A percentile compares a stretch with the other conserved stretches of the same genome.
phyloP scores from a whole-genome alignment of 2,113 vertebrate species.

The Oncorhynchus clarkii region DNA sequence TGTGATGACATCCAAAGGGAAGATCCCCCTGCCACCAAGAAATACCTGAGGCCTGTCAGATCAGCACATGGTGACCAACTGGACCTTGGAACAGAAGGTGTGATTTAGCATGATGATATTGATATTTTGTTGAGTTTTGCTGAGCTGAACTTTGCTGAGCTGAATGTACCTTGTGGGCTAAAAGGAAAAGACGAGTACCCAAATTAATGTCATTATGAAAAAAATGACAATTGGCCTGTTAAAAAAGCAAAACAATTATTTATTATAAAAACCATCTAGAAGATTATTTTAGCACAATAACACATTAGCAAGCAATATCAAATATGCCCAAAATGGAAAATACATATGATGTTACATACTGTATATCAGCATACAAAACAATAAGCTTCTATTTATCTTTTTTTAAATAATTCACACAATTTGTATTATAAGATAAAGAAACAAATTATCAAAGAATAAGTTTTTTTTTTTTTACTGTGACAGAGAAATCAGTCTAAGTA shows the following conservation, averaged over 20 bases:
- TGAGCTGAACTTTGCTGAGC: constrained; percentile 36
- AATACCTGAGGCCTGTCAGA: constrained; percentile 13
- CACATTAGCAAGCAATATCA: constrained; percentile 52
- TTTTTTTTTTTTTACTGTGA: constrained; percentile 46
- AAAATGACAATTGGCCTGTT: constrained; percentile 40
- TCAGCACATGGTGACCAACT: background rate
- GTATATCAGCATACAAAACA: constrained; percentile 50
- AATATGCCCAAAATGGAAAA: constrained; percentile 58
- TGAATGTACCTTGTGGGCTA: constrained; percentile 43
- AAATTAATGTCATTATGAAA: constrained; percentile 27
- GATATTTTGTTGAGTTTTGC: constrained; percentile 62
- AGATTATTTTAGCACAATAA: constrained; percentile 59
- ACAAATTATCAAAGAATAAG: constrained; percentile 33
- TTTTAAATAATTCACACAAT: constrained; percentile 67
- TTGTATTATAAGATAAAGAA: constrained; percentile 59
- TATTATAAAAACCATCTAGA: constrained; percentile 64
- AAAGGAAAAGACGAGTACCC: background rate
- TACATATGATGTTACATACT: constrained; percentile 53
- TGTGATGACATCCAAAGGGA: constrained; percentile 69
- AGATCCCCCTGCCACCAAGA: constrained; percentile 13
- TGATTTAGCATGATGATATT: background rate
- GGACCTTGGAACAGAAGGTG: constrained; percentile 3
- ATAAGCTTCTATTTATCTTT: constrained; percentile 57
- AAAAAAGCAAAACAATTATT: constrained; percentile 59
- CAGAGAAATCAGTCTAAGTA: constrained; percentile 50